A percentile compares a stretch with the other conserved stretches of the same genome.
Conservation (phyloP, 2,888 invertebrate genomes). For the Anodontia alba region DNA sequence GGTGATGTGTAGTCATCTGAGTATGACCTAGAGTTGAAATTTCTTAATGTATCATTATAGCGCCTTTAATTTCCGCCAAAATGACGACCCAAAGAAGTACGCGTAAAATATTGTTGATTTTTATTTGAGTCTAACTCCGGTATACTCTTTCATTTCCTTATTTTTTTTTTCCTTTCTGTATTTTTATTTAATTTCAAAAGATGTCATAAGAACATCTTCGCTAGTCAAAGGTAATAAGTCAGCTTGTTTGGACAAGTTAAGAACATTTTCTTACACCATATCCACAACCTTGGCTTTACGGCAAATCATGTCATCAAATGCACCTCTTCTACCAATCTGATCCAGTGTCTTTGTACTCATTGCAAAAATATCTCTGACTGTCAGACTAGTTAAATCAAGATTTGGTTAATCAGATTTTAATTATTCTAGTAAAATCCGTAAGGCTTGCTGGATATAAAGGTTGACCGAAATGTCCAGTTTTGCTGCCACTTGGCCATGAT, state of each 20-base stretch:
- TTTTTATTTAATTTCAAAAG: slow-evolving; percentile 35
- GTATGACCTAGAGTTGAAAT: too few relatives aligned
- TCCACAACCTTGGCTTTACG: slow-evolving; percentile 41
- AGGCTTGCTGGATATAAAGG: slow-evolving; percentile 36
- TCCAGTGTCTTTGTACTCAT: slow-evolving; percentile 48
- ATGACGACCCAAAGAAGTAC: slow-evolving; percentile 38
- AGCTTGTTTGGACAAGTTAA: slow-evolving; percentile 32
- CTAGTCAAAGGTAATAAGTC: slow-evolving; percentile 29
- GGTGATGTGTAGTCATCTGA: too few relatives aligned
- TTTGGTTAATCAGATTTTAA: slow-evolving; percentile 24
- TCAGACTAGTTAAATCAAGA: slow-evolving; percentile 26
- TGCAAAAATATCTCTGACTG: slow-evolving; percentile 42
- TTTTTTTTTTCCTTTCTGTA: slow-evolving; percentile 41
- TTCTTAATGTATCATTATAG: slow-evolving; percentile 37
- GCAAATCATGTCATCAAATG: slow-evolving; percentile 44
- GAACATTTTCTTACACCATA: slow-evolving; percentile 23
- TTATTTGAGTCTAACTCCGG: slow-evolving; percentile 44
- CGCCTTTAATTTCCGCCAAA: slow-evolving; percentile 50
- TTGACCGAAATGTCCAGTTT: slow-evolving; percentile 13
- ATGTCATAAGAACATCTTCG: slow-evolving; percentile 36
- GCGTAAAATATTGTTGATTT: slow-evolving; percentile 43
- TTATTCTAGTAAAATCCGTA: slow-evolving; percentile 31
- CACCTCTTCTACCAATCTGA: slow-evolving; percentile 44
- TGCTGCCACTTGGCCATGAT: slow-evolving; percentile 30
- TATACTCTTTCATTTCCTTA: slow-evolving; percentile 31